These are phyloP conservation scores for Anoplopoma fimbria DNA, from an alignment of 2,113 vertebrate genomes.

Conservation along the genomic window DNA sequence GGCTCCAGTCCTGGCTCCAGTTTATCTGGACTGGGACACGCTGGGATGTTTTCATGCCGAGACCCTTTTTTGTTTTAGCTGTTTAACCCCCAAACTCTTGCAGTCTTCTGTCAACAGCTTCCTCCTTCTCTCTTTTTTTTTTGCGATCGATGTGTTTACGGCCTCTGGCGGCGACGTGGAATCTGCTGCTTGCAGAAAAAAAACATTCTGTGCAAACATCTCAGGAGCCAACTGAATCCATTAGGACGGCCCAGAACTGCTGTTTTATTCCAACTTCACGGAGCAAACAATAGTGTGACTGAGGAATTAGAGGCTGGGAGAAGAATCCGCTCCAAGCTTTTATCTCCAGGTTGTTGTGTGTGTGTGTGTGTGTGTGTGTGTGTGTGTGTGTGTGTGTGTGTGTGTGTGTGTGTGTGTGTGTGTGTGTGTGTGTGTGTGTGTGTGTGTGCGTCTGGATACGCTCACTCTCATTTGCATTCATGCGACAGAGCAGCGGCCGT, in stretches of 20 bases:
- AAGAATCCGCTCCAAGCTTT: constrained; percentile 15
- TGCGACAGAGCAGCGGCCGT: constrained; percentile 20
- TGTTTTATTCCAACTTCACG: constrained; percentile 28
- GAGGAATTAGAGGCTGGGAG: constrained; percentile 26
- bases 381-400: background rate
- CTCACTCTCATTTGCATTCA: constrained; percentile 62
- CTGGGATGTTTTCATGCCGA: constrained; percentile 12
- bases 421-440: background rate
- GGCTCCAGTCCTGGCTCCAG: background rate
- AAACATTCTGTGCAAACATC: constrained; percentile 34
- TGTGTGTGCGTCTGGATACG: background rate
- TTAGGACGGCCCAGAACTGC: background rate
- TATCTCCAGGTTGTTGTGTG: background rate
- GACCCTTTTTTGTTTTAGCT: constrained; percentile 9
- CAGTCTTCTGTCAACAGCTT: constrained; percentile 32
- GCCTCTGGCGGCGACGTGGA: constrained; percentile 11
- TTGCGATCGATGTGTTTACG: constrained; percentile 1
- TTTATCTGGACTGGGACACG: background rate
- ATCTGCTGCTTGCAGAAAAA: constrained; percentile 27
- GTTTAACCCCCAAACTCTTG: constrained; percentile 27
- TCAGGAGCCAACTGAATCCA: constrained; percentile 20
- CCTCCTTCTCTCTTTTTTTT: background rate
- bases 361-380: background rate
- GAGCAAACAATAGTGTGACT: constrained; percentile 34
- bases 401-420: background rate